phyloP scores from a whole-genome alignment of 2,888 invertebrate species.

The Achlya flavicornis region DNA sequence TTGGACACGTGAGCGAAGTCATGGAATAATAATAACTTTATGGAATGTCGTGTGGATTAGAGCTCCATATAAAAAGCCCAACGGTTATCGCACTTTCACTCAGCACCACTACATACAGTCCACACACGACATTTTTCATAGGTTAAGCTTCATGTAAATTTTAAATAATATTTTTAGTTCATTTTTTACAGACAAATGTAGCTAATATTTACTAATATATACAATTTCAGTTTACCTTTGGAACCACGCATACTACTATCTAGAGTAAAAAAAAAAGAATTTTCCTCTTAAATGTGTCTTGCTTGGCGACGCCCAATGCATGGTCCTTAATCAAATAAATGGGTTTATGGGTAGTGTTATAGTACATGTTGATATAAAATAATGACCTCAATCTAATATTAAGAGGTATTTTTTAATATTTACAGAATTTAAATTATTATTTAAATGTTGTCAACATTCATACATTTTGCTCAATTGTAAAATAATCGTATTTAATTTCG shows the following conservation, averaged over 20 bases:
- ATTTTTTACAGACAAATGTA: too few species aligned
- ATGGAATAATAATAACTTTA: constrained; percentile 41
- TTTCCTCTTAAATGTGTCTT: too few species aligned
- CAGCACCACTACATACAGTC: constrained; percentile 29
- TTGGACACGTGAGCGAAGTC: constrained; percentile 44
- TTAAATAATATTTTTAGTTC: neutral
- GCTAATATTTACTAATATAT: too few species aligned
- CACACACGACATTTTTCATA: constrained; percentile 34
- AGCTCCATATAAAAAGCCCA: constrained; percentile 27
- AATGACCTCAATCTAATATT: too few species aligned
- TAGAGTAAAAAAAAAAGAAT: neutral
- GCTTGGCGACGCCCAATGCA: too few species aligned
- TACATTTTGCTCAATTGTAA: constrained; percentile 7
- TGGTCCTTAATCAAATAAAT: too few species aligned
- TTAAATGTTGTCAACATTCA: too few species aligned
- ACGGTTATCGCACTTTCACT: constrained; percentile 53
- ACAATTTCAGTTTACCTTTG: neutral
- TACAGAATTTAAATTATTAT: too few species aligned
- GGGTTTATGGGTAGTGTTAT: too few species aligned
- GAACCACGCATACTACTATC: too few species aligned
- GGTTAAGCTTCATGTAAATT: neutral
- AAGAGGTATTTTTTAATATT: too few species aligned
- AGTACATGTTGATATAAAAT: too few species aligned
- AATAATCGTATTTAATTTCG: constrained; percentile 17
- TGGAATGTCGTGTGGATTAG: constrained; percentile 19